Evolutionary conservation across 2,888 invertebrate species (phyloP).

Genomic region (Sinelater perroti): DNA sequence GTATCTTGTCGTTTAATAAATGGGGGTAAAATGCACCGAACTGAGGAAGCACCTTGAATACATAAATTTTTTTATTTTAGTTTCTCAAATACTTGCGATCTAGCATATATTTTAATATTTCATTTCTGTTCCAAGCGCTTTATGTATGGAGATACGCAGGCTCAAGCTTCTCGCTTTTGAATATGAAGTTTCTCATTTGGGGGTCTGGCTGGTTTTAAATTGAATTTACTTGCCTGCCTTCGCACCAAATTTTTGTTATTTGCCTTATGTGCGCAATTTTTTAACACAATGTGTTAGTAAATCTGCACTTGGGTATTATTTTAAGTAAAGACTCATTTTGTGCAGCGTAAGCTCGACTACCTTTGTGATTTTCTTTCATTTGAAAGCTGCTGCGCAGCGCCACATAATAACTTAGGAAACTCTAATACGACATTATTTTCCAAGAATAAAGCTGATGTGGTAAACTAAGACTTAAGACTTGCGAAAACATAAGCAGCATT

Average conservation of each 20-base stretch:
- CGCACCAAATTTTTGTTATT: no score
- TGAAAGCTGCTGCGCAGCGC: constrained; percentile 10
- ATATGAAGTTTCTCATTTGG: neutral
- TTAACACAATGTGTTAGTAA: no score
- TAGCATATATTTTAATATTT: constrained; percentile 23
- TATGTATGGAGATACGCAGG: constrained; percentile 7
- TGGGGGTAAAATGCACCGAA: no score
- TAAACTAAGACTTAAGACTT: constrained; percentile 27
- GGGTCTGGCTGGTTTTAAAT: neutral
- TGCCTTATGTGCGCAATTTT: no score
- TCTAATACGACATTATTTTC: constrained; percentile 25
- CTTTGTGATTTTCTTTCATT: no score
- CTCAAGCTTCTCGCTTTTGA: neutral
- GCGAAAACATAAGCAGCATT: constrained; percentile 26
- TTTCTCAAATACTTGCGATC: constrained; percentile 18
- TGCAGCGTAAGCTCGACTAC: no score
- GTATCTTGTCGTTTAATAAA: no score
- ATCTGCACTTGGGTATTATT: no score
- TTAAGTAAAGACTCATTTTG: no score
- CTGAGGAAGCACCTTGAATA: no score
- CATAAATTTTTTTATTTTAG: constrained; percentile 17
- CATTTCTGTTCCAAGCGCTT: constrained; percentile 14
- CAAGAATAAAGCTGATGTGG: constrained; percentile 19
- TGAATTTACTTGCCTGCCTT: constrained; percentile 6
- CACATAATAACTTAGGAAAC: constrained; percentile 16